Evolutionary conservation across 2,797 vertebrate genomes (phyloP).

Genomic region (Hoplostethus atlanticus): DNA sequence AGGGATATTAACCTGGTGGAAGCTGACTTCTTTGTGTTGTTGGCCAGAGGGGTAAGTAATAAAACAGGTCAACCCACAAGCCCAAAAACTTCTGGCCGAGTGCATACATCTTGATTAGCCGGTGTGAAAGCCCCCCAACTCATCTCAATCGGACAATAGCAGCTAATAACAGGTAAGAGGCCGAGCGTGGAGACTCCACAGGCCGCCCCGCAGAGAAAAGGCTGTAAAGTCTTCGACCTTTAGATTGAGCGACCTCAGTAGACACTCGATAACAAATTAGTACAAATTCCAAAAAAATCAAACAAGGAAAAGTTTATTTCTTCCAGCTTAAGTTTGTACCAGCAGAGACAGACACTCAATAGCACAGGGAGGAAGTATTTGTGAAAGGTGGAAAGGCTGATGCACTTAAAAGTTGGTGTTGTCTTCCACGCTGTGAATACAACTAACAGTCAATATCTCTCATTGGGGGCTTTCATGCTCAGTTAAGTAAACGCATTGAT

Average conservation of each 20-base stretch:
- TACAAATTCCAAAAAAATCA: slow-evolving; percentile 28
- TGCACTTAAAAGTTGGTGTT: slow-evolving; percentile 73
- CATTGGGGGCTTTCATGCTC: slow-evolving; percentile 87
- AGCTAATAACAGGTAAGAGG: slow-evolving; percentile 63
- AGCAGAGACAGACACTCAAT: slow-evolving; percentile 67
- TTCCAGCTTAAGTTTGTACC: slow-evolving; percentile 43
- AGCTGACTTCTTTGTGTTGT: slow-evolving; percentile 75
- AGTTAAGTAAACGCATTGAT: slow-evolving; percentile 92
- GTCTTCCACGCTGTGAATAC: slow-evolving; percentile 78
- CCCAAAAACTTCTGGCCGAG: slow-evolving; percentile 62
- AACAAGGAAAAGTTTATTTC: slow-evolving; percentile 53
- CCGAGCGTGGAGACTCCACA: slow-evolving; percentile 41
- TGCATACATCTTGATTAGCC: slow-evolving; percentile 77
- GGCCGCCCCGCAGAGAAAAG: slow-evolving; percentile 35
- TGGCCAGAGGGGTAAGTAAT: slow-evolving; percentile 73
- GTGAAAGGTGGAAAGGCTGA: slow-evolving; percentile 67
- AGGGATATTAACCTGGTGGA: slow-evolving; percentile 78
- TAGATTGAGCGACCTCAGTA: slow-evolving; percentile 47
- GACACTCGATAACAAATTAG: slow-evolving; percentile 32
- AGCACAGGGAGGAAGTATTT: slow-evolving; percentile 70
- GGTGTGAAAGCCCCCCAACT: slow-evolving; percentile 65
- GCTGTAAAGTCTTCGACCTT: slow-evolving; percentile 44
- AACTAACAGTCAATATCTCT: slow-evolving; percentile 78
- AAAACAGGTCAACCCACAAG: slow-evolving; percentile 75
- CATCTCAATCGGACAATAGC: slow-evolving; percentile 77